Conservation (phyloP, 2,113 vertebrate species). For the Catharus fuscescens region DNA sequence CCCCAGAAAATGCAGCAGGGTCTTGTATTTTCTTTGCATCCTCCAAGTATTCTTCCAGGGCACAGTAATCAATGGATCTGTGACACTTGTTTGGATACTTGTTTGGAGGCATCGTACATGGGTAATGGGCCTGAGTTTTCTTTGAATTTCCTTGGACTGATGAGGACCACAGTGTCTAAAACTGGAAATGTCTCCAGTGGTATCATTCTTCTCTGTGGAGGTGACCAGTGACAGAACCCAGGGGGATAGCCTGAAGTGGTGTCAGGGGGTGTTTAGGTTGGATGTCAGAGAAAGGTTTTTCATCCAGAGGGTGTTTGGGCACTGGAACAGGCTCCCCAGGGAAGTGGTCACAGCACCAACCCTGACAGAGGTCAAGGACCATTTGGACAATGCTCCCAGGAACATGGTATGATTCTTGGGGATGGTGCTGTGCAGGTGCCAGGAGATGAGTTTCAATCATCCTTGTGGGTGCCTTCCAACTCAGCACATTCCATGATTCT, state of each 20-base stretch:
- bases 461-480: neutral
- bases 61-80: neutral
- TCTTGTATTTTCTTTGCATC: neutral
- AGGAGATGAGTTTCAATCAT: neutral
- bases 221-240: too few species aligned
- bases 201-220: neutral
- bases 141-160: neutral
- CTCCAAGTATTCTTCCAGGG: neutral
- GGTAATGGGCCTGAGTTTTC: neutral
- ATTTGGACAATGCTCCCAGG: too few species aligned
- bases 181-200: neutral
- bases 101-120: fast-evolving
- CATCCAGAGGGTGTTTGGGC: neutral
- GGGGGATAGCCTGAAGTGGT: neutral
- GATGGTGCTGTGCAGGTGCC: neutral
- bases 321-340: neutral
- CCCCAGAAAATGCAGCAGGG: neutral
- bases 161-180: neutral
- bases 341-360: neutral
- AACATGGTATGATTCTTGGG: too few species aligned
- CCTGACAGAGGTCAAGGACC: neutral
- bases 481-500: neutral
- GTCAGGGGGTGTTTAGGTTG: neutral
- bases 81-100: neutral
- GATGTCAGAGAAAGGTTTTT: neutral